phyloP scores from a whole-genome alignment of 23 tunicate genomes.

The Corella eumyota region DNA sequence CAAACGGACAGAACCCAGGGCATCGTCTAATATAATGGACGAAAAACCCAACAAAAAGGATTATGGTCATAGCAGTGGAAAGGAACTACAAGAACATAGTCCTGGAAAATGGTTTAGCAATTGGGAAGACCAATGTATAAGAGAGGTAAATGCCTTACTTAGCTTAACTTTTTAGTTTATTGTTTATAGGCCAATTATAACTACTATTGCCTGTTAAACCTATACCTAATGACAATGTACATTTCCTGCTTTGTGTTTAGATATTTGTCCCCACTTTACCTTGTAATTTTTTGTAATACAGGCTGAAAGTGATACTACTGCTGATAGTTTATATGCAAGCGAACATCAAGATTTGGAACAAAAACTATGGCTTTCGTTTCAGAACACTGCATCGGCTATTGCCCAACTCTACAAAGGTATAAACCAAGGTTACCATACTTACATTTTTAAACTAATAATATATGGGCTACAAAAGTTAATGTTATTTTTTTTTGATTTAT shows the following conservation, averaged over 20 bases:
- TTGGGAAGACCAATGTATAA: slow-evolving; percentile 74
- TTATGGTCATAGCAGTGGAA: no score
- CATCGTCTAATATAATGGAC: no score
- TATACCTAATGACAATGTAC: not conserved
- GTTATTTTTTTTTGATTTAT: not conserved
- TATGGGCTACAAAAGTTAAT: not conserved
- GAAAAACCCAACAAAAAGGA: no score
- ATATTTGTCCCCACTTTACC: not conserved
- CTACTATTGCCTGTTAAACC: not conserved
- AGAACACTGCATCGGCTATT: slow-evolving; percentile 79
- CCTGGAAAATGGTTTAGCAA: slow-evolving; percentile 49
- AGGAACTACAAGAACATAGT: slow-evolving; percentile 37
- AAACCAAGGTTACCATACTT: not conserved
- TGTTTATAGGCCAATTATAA: not conserved
- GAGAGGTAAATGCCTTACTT: slow-evolving; percentile 22
- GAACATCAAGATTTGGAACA: slow-evolving; percentile 58
- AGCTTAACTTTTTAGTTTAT: not conserved
- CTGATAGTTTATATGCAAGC: slow-evolving; percentile 20
- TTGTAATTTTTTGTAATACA: slow-evolving; percentile 5
- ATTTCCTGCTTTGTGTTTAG: not conserved
- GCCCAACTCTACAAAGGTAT: slow-evolving; percentile 82
- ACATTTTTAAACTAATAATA: not conserved
- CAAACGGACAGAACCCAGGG: no score
- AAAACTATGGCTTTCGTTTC: slow-evolving; percentile 62
- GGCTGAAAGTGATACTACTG: slow-evolving; percentile 49